Percentiles rank a stretch among this genome's conserved stretches.
phyloP scores from a whole-genome alignment of 2,888 invertebrate species.

The Eupeodes latifasciatus region DNA sequence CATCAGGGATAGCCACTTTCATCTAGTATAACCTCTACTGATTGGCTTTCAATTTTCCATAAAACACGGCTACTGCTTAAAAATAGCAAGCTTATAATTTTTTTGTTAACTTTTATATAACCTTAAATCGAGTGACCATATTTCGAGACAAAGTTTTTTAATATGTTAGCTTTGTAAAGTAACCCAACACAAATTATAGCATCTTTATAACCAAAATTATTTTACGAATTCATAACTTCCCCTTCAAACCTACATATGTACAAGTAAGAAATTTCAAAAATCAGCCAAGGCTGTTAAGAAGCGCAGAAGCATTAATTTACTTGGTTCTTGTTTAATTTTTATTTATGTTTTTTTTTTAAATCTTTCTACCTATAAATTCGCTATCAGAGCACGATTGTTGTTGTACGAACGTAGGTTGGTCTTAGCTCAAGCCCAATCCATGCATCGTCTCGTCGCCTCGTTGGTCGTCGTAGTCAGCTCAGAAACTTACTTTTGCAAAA shows the following conservation, averaged over 20 bases:
- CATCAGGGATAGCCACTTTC: too few species aligned
- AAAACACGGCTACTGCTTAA: too few species aligned
- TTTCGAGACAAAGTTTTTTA: too few species aligned
- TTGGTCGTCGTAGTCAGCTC: too few species aligned
- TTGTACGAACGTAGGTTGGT: background rate
- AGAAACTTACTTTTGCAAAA: conserved; percentile 52
- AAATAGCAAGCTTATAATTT: too few species aligned
- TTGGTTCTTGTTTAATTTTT: background rate
- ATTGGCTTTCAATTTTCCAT: too few species aligned
- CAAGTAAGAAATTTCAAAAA: background rate
- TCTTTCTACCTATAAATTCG: conserved; percentile 6
- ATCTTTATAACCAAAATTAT: background rate
- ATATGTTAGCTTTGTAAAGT: too few species aligned
- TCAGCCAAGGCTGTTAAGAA: conserved; percentile 38
- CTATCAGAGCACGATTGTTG: conserved; percentile 18
- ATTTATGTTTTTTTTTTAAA: background rate
- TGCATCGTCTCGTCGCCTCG: too few species aligned
- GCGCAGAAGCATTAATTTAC: conserved; percentile 32
- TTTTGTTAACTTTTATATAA: too few species aligned
- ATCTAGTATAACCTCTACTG: too few species aligned
- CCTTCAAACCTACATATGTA: background rate
- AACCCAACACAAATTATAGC: too few species aligned
- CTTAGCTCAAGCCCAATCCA: conserved; percentile 48
- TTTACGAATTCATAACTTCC: background rate
- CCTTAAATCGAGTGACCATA: too few species aligned